Evolutionary conservation across 2,113 vertebrate species (phyloP).

Genomic region (Upupa epops): DNA sequence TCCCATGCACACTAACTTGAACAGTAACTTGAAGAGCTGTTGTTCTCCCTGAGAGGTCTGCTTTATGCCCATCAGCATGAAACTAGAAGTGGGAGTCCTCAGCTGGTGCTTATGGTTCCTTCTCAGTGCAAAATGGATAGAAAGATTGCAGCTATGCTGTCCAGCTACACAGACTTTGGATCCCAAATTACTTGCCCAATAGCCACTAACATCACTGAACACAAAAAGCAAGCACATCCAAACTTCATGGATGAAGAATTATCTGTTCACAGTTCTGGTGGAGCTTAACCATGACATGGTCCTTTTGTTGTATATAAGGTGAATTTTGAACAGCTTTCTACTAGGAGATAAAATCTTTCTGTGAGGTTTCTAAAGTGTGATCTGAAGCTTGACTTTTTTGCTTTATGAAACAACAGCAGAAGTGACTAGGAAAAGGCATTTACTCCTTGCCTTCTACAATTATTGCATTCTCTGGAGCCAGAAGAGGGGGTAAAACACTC

Average conservation of each 20-base stretch:
- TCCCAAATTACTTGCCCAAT: background rate
- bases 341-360: background rate
- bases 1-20: background rate
- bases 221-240: background rate
- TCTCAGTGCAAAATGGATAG: conserved; percentile 14
- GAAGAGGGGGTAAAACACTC: background rate
- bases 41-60: background rate
- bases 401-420: background rate
- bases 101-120: background rate
- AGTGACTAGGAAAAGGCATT: background rate
- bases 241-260: background rate
- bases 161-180: background rate
- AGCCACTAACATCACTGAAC: background rate
- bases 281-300: background rate
- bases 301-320: background rate
- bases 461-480: background rate
- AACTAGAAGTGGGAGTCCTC: background rate
- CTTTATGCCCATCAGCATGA: background rate
- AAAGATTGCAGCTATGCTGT: background rate
- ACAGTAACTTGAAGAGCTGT: background rate
- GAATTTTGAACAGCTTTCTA: background rate
- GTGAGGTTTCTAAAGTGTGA: background rate
- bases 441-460: background rate
- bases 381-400: background rate
- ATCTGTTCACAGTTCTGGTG: background rate